Evolutionary conservation across 2,888 invertebrate species (phyloP), one percentile per base, ranked within the genome.

Genomic region (Mythimna albipuncta): DNA sequence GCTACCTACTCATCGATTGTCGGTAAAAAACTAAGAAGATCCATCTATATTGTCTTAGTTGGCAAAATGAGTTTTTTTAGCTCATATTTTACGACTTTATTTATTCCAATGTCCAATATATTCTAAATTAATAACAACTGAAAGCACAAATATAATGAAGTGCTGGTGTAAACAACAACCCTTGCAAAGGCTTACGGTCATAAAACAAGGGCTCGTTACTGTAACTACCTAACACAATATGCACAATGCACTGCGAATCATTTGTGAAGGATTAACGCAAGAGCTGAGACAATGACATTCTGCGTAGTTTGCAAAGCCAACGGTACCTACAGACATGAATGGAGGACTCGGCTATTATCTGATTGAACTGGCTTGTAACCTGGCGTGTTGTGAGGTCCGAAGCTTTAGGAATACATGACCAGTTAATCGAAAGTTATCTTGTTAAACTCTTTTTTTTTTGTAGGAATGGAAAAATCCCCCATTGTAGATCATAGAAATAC

Each of bases 241-340:
- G 89, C 89, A 44, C 89, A 90, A 44, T 59, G 79, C 50, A 13
- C 50, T 50, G 50, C 19, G 13, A 13, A 19, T 6, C 62, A 88
- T 88, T 89, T 85, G 89, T 83, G 72, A 85, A 83, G 89, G 90
- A 89, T 89, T 89, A 88, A 79, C 80, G 77, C 85, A 84, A 85
- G 83, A 83, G 81, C 77, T 85, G 75, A 73, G 69, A 76, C 81
- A 73, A 89, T 82, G 81, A 82, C 75, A 38, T 88, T 85, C 82
- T 66, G 55, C 72, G 87, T 81, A 85, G 82, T 82, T 87, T 87
- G 86, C 87, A 75, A 82, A 76, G 79, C 82, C 82, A 86, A 88
- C 86, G 85, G 75, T 57, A 77, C 16, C 6, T 16, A 50, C 19
- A 50, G 50, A 19, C 19, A 50, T 57, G 41, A 50, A 78, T 66